Conservation (phyloP, 2,113 vertebrate genomes). For the Lepisosteus osseus region DNA sequence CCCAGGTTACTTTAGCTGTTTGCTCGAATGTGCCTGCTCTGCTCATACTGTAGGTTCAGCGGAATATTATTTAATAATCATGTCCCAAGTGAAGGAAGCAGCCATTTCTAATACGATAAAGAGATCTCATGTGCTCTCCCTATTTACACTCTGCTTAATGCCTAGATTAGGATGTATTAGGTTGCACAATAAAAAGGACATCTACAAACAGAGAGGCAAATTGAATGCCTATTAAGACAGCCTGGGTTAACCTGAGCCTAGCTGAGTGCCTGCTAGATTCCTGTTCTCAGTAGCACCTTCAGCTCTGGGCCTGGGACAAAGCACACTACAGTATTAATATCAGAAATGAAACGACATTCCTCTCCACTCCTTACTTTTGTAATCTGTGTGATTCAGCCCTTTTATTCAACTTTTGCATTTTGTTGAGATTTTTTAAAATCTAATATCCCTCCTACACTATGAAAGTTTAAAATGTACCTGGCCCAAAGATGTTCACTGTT, state of each 20-base stretch:
- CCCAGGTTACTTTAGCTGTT: too few species aligned
- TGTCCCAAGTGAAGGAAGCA: slow-evolving; percentile 5
- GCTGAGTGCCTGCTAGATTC: neutral
- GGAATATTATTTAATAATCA: slow-evolving; percentile 11
- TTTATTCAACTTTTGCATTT: too few species aligned
- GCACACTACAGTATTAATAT: too few species aligned
- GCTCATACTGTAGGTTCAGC: neutral
- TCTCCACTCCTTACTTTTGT: too few species aligned
- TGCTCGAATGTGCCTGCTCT: neutral
- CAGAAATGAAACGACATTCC: too few species aligned
- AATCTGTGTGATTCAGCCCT: too few species aligned
- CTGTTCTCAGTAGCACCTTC: neutral
- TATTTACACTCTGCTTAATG: slow-evolving; percentile 27
- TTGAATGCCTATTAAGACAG: slow-evolving; percentile 10
- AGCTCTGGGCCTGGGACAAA: too few species aligned
- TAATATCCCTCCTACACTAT: too few species aligned
- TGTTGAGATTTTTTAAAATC: too few species aligned
- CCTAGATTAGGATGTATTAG: slow-evolving; percentile 26
- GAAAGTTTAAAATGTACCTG: too few species aligned
- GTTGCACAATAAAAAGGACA: slow-evolving; percentile 15
- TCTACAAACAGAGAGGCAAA: slow-evolving; percentile 16
- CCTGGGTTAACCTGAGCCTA: too few species aligned
- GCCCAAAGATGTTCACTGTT: too few species aligned
- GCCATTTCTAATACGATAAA: slow-evolving; percentile 25
- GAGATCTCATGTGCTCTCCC: neutral